A percentile compares a stretch with the other conserved stretches of the same genome.
These are phyloP conservation scores for Automeris io DNA, from an alignment of 2,888 invertebrate genomes.

Conservation along the genomic window DNA sequence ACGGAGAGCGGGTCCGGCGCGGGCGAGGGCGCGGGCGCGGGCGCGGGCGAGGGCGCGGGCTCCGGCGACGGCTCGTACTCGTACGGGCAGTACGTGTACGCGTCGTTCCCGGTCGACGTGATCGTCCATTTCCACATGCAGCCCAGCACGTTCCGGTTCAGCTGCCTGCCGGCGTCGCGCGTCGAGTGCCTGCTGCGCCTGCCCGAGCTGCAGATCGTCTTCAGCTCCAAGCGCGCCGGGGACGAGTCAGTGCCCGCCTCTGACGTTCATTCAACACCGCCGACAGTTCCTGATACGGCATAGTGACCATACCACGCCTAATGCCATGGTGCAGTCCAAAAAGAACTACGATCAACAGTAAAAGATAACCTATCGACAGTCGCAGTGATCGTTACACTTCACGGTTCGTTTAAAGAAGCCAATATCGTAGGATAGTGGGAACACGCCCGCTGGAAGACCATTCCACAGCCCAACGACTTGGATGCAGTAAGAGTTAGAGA, in stretches of 20 bases:
- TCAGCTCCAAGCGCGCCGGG: slow-evolving; percentile 93
- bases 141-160: slow-evolving; percentile 96
- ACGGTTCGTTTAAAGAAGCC: too few species aligned
- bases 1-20: slow-evolving; percentile 34
- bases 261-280: too few species aligned
- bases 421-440: too few species aligned
- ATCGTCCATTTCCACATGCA: slow-evolving; percentile 99
- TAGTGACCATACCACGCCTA: too few species aligned
- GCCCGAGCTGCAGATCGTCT: slow-evolving; percentile 97
- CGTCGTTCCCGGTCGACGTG: slow-evolving; percentile 98
- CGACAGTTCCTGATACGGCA: too few species aligned
- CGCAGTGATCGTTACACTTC: too few species aligned
- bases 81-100: slow-evolving; percentile 89
- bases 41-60: slow-evolving; percentile 64
- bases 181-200: slow-evolving; percentile 97
- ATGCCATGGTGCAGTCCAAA: too few species aligned
- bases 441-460: too few species aligned
- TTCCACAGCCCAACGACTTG: too few species aligned
- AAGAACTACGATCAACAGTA: too few species aligned
- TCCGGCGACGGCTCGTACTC: slow-evolving; percentile 74
- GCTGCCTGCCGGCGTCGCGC: slow-evolving; percentile 95
- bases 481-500: too few species aligned
- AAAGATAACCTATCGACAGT: too few species aligned
- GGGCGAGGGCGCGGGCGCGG: slow-evolving; percentile 65
- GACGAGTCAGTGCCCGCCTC: slow-evolving; percentile 77